A percentile compares a stretch with the other conserved stretches of the same genome.
phyloP scores from a whole-genome alignment of 2,888 invertebrate genomes.

The Leptinotarsa rubiginosa region DNA sequence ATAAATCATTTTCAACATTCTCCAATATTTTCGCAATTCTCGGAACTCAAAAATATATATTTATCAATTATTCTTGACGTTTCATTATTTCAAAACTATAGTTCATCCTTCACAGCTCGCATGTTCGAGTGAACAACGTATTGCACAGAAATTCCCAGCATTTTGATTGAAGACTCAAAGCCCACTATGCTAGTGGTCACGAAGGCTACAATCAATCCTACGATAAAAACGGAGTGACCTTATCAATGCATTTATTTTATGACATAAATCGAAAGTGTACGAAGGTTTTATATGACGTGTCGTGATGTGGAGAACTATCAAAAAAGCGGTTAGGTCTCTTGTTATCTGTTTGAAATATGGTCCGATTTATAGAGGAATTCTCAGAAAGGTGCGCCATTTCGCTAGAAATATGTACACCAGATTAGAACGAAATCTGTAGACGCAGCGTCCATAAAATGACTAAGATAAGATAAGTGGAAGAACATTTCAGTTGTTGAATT shows the following conservation, averaged over 20 bases:
- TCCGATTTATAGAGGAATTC: neutral
- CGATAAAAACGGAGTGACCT: neutral
- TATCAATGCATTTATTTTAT: conserved; percentile 6
- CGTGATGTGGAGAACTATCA: neutral
- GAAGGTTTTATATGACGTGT: conserved; percentile 1
- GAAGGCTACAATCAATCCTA: conserved; percentile 5
- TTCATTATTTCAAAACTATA: conserved; percentile 21
- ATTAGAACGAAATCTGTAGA: neutral
- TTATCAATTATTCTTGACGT: conserved; percentile 23
- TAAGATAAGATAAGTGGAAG: no score
- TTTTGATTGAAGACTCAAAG: conserved; percentile 21
- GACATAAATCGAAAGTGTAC: neutral
- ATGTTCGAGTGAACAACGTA: conserved; percentile 13
- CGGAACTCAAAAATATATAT: conserved; percentile 17
- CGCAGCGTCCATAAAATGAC: no score
- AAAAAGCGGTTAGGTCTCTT: neutral
- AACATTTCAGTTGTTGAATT: no score
- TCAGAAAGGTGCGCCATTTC: neutral
- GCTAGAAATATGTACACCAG: conserved; percentile 5
- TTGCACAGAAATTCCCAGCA: conserved; percentile 4
- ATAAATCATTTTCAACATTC: conserved; percentile 19
- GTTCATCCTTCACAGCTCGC: conserved; percentile 26
- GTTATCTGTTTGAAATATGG: conserved; percentile 10
- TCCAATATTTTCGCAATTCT: conserved; percentile 17
- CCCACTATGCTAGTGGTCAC: conserved; percentile 14